A percentile compares a stretch with the other conserved stretches of the same genome.
Evolutionary conservation across 2,888 invertebrate genomes (phyloP).

Genomic region (Bellardia pandia): DNA sequence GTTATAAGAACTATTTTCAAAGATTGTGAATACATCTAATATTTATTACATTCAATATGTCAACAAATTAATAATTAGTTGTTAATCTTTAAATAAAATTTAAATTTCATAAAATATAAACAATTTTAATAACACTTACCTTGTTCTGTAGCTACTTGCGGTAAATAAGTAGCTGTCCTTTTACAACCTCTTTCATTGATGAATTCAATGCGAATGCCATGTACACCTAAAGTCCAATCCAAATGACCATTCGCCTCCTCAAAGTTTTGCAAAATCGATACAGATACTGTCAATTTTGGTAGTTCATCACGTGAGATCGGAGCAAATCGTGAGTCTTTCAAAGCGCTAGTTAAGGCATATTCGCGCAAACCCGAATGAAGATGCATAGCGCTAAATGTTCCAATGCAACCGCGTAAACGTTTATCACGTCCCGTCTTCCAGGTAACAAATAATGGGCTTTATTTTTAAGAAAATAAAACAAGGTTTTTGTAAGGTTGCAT

Average conservation of each 20-base stretch:
- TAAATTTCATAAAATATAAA: neutral
- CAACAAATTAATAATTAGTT: no score
- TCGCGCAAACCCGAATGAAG: slow-evolving; percentile 97
- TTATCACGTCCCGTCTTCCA: slow-evolving; percentile 99
- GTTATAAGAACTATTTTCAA: no score
- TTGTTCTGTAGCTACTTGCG: slow-evolving; percentile 99
- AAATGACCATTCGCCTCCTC: slow-evolving; percentile 97
- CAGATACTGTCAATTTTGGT: slow-evolving; percentile 95
- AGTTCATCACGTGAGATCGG: slow-evolving; percentile 98
- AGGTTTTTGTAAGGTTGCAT: neutral
- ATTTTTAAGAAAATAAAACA: slow-evolving; percentile 73
- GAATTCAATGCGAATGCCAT: slow-evolving; percentile 99
- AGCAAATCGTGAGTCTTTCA: slow-evolving; percentile 97
- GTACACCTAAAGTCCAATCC: slow-evolving; percentile 98
- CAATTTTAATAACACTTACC: slow-evolving; percentile 86
- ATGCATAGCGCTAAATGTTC: slow-evolving; percentile 98
- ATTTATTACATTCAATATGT: no score
- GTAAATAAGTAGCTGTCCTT: slow-evolving; percentile 98
- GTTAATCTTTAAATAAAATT: neutral
- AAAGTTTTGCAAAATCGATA: slow-evolving; percentile 96
- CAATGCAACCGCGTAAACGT: slow-evolving; percentile 98
- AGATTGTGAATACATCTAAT: no score
- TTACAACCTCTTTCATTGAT: slow-evolving; percentile 96
- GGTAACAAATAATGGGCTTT: slow-evolving; percentile 98
- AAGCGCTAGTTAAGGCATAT: slow-evolving; percentile 98